phyloP scores from a whole-genome alignment of 2,797 vertebrate genomes.

The Rhinatrema bivittatum region DNA sequence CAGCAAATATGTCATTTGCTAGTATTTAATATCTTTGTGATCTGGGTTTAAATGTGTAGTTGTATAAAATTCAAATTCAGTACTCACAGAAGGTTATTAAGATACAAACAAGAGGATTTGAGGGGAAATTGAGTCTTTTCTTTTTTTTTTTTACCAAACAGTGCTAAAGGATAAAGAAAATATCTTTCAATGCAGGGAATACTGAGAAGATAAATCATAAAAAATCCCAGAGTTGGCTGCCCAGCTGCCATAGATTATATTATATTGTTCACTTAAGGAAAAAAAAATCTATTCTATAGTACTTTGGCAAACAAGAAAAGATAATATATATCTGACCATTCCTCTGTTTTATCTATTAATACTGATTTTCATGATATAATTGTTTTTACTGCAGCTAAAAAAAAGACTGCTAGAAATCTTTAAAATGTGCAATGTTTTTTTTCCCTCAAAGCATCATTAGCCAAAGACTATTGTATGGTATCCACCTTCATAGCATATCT shows the following conservation, averaged over 20 bases:
- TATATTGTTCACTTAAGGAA: constrained; percentile 25
- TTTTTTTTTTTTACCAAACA: constrained; percentile 43
- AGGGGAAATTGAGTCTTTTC: too few species aligned
- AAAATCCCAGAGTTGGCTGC: constrained; percentile 9
- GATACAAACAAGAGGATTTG: constrained; percentile 47
- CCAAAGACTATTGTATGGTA: constrained; percentile 7
- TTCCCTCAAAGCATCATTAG: constrained; percentile 24
- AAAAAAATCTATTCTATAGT: constrained; percentile 23
- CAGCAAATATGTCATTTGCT: constrained; percentile 65
- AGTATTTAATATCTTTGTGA: constrained; percentile 66
- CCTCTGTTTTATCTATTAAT: constrained; percentile 1
- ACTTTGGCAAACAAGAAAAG: constrained; percentile 19
- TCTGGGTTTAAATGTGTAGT: constrained; percentile 65
- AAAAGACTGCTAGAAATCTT: constrained; percentile 21
- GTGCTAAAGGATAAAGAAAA: constrained; percentile 19
- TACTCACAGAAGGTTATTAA: constrained; percentile 57
- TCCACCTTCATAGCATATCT: constrained; percentile 1
- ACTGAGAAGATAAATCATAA: too few species aligned
- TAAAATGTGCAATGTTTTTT: constrained; percentile 9
- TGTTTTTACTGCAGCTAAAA: constrained; percentile 12
- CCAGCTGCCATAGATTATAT: constrained; percentile 36
- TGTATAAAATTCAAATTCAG: constrained; percentile 59
- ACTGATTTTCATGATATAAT: constrained; percentile 17
- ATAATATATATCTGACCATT: neutral
- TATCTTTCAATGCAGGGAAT: constrained; percentile 37